phyloP scores from a whole-genome alignment of 1,140 invertebrate species.

The Globodera rostochiensis region DNA sequence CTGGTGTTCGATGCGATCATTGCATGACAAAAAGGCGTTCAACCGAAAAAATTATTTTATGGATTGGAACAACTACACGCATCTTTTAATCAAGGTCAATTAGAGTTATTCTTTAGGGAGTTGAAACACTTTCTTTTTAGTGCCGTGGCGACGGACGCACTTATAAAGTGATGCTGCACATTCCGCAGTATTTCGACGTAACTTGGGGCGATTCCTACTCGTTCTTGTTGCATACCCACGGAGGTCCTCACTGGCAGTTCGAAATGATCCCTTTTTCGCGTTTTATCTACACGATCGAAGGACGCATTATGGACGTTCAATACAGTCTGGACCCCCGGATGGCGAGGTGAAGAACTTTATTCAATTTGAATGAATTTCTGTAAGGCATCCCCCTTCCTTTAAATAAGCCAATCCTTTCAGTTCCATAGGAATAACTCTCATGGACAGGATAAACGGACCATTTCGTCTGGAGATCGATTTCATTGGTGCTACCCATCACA shows the following conservation, averaged over 20 bases:
- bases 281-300: slow-evolving; percentile 58
- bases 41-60: slow-evolving; percentile 37
- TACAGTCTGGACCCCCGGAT: slow-evolving; percentile 31
- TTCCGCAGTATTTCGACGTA: slow-evolving; percentile 55
- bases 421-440: slow-evolving; percentile 56
- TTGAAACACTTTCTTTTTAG: slow-evolving; percentile 25
- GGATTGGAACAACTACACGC: slow-evolving; percentile 45
- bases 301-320: slow-evolving; percentile 59
- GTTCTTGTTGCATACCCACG: slow-evolving; percentile 62
- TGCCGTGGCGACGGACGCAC: slow-evolving; percentile 61
- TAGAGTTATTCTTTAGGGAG: too few species aligned
- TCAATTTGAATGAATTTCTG: background rate
- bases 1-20: slow-evolving; percentile 43
- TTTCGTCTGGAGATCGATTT: slow-evolving; percentile 62
- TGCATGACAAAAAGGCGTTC: slow-evolving; percentile 38
- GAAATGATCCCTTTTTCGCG: slow-evolving; percentile 63
- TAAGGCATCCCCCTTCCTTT: background rate
- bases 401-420: slow-evolving; percentile 39
- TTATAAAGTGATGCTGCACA: slow-evolving; percentile 63
- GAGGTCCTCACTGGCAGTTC: slow-evolving; percentile 65
- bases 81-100: slow-evolving; percentile 25
- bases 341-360: slow-evolving; percentile 40
- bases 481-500: slow-evolving; percentile 59
- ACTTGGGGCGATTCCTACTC: slow-evolving; percentile 61
- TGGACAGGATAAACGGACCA: slow-evolving; percentile 60